Conservation (phyloP, 2,113 vertebrate species). For the Scalopus aquaticus region DNA sequence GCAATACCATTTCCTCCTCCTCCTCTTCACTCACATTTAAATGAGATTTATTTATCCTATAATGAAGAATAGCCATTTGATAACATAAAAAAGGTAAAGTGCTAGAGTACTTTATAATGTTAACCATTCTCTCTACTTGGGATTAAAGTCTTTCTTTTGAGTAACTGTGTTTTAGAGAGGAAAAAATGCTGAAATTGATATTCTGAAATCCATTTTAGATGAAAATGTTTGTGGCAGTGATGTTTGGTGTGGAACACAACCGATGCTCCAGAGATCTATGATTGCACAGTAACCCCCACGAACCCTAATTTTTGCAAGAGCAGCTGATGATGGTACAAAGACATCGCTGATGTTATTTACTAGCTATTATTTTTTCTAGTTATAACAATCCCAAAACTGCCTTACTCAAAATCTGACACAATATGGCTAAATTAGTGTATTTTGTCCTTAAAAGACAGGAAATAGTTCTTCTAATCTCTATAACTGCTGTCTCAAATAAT, state of each 20-base stretch:
- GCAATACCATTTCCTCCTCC: neutral
- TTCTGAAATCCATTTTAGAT: neutral
- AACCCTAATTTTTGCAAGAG: neutral
- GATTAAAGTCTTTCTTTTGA: neutral
- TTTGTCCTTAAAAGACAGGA: neutral
- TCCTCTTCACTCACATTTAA: neutral
- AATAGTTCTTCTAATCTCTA: neutral
- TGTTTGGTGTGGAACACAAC: neutral
- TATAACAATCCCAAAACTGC: neutral
- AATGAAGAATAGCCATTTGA: neutral
- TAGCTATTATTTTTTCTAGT: neutral
- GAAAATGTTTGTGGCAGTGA: neutral
- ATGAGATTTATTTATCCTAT: neutral
- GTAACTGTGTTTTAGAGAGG: neutral
- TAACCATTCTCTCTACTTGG: neutral
- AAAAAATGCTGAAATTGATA: neutral
- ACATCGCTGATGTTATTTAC: neutral
- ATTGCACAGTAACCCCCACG: neutral
- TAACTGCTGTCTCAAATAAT: neutral
- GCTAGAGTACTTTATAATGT: neutral
- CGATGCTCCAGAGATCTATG: neutral
- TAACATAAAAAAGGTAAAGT: neutral
- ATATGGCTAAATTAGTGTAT: neutral
- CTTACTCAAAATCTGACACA: neutral
- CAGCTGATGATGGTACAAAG: conserved; percentile 19